Conservation (phyloP, 2,888 invertebrate genomes). For the Steinernema scapterisci region DNA sequence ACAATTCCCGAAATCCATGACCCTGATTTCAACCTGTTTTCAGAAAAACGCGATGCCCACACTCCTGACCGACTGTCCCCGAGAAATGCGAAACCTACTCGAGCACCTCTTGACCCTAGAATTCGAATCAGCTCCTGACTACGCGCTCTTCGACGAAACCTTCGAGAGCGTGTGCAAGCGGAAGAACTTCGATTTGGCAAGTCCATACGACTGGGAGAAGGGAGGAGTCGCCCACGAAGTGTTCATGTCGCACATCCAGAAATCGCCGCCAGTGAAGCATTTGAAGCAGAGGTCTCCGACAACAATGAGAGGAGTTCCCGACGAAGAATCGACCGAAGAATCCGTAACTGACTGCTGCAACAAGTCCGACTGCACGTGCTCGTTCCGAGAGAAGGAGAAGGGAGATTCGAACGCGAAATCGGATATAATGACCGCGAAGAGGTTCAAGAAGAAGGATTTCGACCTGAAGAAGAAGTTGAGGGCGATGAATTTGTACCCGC, state of each 20-base stretch:
- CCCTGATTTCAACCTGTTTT: neutral
- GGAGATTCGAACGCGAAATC: neutral
- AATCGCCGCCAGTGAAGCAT: neutral
- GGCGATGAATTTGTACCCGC: neutral
- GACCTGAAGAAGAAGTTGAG: neutral
- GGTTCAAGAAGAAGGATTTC: neutral
- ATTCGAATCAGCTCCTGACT: conserved; percentile 39
- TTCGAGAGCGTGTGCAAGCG: conserved; percentile 34
- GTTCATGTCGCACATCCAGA: neutral
- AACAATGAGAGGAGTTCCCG: neutral
- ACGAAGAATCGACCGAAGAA: neutral
- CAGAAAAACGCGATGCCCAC: neutral
- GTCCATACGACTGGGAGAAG: conserved; percentile 42
- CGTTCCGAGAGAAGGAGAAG: neutral
- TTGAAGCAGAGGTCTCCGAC: neutral
- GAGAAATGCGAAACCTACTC: conserved; percentile 26
- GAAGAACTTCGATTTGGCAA: conserved; percentile 24
- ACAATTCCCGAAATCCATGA: too few species aligned
- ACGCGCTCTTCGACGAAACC: conserved; percentile 31
- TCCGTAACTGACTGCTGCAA: neutral
- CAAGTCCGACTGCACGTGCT: conserved; percentile 26
- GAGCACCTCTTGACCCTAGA: conserved; percentile 35
- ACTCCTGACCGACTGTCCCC: conserved; percentile 35
- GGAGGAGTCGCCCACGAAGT: conserved; percentile 34
- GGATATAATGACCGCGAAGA: neutral